Base-by-base conservation (phyloP, 2,797 vertebrate species). In the Pangasius djambal region DNA sequence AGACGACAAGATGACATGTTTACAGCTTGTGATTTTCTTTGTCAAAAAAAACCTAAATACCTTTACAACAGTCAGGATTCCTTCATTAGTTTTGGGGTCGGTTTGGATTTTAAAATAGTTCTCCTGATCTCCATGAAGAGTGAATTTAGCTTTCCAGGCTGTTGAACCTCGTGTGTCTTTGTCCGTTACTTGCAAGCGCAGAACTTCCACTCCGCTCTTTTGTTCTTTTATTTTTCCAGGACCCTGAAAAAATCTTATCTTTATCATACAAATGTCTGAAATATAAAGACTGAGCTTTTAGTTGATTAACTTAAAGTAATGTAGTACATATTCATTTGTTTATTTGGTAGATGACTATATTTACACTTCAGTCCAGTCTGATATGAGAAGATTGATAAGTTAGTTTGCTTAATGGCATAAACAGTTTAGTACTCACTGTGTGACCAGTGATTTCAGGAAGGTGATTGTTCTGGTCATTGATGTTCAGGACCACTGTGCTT, bases 31-130 rank as follows among this genome's bases (percentile, higher is more conserved):
- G 5, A 7, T 59, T 85, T 72, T 70, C 50, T 72, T 16, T 83
- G 37, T 37, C 34, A 65, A 83, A 61, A 18, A 25, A 13, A 55
- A 1, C 0, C 0, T 34, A n/a, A 40, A 52, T 94, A 96, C 96
- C 95, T 96, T 96, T n/a, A 93, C 7, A n/a, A 96, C 90, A 50
- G 75, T 93, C 55, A 96, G 83, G 10, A 96, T 72, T 57, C 96
- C 96, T 4, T 96, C 94, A 3, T 97, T 97, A 28, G 96, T 96
- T 37, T 90, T 44, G 1, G 91, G 91, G 82, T 96, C 94, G 1
- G 95, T 96, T 9, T 15, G 16, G 50, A 96, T 94, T 69, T 67
- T 89, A 85, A 95, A 96, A 89, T 94, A 90, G 0, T 93, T 89
- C 1, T 92, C 55, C 5, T 86, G 6, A 77, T 96, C 93, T 88